Base-by-base conservation (phyloP, 92 coral and sea anemone species). In the Virgularia gustaviana region DNA sequence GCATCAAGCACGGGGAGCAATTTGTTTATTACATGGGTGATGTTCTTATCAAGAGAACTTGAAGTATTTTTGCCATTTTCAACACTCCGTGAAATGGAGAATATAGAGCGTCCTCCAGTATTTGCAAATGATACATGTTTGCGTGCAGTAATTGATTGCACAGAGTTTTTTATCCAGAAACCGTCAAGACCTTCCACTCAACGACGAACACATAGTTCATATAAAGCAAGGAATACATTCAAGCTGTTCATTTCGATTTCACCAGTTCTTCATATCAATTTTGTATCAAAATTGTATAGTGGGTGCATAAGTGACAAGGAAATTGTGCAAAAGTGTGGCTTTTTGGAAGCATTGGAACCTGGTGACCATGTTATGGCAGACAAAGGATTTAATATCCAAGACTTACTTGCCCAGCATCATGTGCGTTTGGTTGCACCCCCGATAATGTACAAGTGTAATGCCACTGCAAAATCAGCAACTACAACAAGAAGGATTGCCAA, bases 231-330 rank as follows among this genome's bases (percentile, higher is more conserved):
- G 65, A 86, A 83, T 73, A 83, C 83, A 66, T 83, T 79, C 72
- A 83, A 86, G 73, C 79, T 87, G 63, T 79, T 87, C 35, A 71
- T 87, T 83, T 86, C 85, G 71, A 76, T 86, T 63, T 82, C 85
- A 51, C 83, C 84, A 36, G 63, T 81, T 83, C 68, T 86, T 73
- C 85, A 73, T 82, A 72, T 73, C 54, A 86, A 86, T 63, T 82
- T 73, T 78, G 78, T 85, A 52, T 76, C 80, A 32, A 59, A 77
- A 81, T 81, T 85, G 54, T 85, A 81, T 29, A 85, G 82, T 81
- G 81, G 86, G 49, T 82, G 90, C 71, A 86, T 82, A 51, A 86
- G 90, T 71, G 84, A 85, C 78, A 81, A 81, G 83, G 86, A 85
- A 76, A 81, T 85, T 61, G 80, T 79, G 49, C 71, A 68, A 22